Conservation (phyloP, 92 coral and sea anemone species). For the Siderastrea siderea region DNA sequence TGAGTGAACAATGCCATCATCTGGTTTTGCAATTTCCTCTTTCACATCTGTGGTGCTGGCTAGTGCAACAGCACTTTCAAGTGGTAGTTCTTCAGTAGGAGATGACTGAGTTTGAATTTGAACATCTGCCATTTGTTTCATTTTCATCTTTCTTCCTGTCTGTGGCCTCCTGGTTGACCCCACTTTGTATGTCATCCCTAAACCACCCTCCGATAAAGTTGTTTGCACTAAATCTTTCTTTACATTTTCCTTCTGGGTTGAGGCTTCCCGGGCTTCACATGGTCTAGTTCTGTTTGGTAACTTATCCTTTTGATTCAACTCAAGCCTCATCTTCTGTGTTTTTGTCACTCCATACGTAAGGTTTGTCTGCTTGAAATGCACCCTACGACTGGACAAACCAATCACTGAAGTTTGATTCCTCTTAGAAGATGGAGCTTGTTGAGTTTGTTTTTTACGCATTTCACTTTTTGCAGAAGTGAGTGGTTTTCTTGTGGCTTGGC, state of each 20-base stretch:
- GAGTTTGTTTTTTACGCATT: constrained; percentile 16
- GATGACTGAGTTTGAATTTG: constrained; percentile 25
- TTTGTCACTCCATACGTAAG: constrained; percentile 88
- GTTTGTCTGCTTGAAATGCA: constrained; percentile 81
- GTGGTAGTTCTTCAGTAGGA: not conserved
- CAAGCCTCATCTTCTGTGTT: constrained; percentile 91
- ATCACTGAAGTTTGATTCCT: constrained; percentile 34
- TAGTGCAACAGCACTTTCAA: not conserved
- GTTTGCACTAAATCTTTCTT: not conserved
- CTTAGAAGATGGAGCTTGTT: not conserved
- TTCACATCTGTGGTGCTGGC: not conserved
- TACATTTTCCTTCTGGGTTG: constrained; percentile 20
- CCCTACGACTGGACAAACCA: constrained; percentile 71
- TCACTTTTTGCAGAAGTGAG: not conserved
- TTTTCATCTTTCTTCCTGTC: not conserved
- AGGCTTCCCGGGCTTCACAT: constrained; percentile 35
- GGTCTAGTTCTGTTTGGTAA: constrained; percentile 34
- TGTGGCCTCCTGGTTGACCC: not conserved
- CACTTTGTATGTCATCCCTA: constrained; percentile 28
- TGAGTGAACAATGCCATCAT: not conserved
- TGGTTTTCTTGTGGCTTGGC: not conserved
- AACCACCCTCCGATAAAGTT: not conserved
- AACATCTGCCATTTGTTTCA: constrained; percentile 24
- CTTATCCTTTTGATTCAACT: constrained; percentile 71
- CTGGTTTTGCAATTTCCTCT: constrained; percentile 17